Evolutionary conservation across 2,888 invertebrate genomes (phyloP).

Genomic region (Pharmacophagus antenor): DNA sequence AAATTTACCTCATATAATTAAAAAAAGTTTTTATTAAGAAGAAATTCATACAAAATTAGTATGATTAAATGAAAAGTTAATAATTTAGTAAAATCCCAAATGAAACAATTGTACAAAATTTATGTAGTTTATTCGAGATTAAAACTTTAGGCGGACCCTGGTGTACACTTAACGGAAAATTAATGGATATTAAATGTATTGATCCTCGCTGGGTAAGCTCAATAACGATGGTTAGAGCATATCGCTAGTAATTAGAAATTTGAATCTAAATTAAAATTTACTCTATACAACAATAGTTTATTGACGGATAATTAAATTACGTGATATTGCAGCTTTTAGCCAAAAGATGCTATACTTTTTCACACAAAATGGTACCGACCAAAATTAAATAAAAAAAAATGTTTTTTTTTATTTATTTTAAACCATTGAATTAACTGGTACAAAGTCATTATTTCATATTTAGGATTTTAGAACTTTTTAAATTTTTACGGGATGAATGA

Average conservation of each 20-base stretch:
- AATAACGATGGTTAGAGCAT: constrained; percentile 9
- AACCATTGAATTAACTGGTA: too few species aligned
- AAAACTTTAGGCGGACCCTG: constrained; percentile 23
- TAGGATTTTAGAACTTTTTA: too few species aligned
- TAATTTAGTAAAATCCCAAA: not conserved
- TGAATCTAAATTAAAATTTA: not conserved
- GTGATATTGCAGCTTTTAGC: not conserved
- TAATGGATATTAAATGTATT: constrained; percentile 18
- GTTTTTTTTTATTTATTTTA: too few species aligned
- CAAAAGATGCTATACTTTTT: too few species aligned
- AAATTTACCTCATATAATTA: too few species aligned
- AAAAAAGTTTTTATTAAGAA: too few species aligned
- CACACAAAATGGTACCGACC: too few species aligned
- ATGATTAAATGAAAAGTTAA: not conserved
- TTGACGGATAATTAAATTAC: not conserved
- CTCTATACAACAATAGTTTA: not conserved
- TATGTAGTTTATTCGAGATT: constrained; percentile 9
- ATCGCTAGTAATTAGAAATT: constrained; percentile 11
- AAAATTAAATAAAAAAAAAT: too few species aligned
- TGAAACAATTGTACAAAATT: not conserved
- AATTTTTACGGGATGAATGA: too few species aligned
- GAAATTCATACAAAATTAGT: not conserved
- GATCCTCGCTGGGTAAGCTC: constrained; percentile 16
- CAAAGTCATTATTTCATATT: too few species aligned
- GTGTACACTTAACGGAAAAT: constrained; percentile 15